Conservation (phyloP, 2,888 invertebrate genomes). For the Euzetes globulus region DNA sequence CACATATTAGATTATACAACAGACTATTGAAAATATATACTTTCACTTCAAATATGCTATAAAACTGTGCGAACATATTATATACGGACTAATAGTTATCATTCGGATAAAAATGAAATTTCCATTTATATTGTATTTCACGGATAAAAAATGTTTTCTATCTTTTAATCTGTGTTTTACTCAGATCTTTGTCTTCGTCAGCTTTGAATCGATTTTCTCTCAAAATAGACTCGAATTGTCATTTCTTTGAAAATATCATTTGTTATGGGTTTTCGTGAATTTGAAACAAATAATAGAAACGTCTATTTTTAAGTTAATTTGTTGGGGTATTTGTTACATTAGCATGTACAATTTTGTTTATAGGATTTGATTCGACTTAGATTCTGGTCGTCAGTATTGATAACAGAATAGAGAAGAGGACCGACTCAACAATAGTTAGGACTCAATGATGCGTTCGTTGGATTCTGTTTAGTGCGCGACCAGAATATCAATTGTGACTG, state of each 20-base stretch:
- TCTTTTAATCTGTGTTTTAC: slow-evolving; percentile 1
- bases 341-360: too few species aligned
- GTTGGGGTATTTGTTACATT: too few species aligned
- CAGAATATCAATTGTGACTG: background rate
- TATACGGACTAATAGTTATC: slow-evolving; percentile 1
- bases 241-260: background rate
- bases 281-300: too few species aligned
- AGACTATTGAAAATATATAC: slow-evolving; percentile 20
- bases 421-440: slow-evolving; percentile 16
- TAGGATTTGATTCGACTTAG: background rate
- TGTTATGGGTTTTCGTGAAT: too few species aligned
- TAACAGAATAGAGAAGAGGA: background rate
- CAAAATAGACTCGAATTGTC: background rate
- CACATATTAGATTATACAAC: slow-evolving; percentile 13
- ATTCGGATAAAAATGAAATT: background rate
- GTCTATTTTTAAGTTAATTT: too few species aligned
- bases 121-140: slow-evolving; percentile 29
- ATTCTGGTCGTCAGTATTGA: background rate
- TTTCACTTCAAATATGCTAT: slow-evolving; percentile 21
- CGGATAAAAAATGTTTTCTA: background rate
- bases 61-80: background rate
- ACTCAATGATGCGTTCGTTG: slow-evolving; percentile 17
- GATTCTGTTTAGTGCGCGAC: slow-evolving; percentile 5
- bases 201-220: background rate
- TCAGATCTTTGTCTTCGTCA: background rate